Evolutionary conservation across 2,113 vertebrate species (phyloP).

Genomic region (Hemicordylus capensis): DNA sequence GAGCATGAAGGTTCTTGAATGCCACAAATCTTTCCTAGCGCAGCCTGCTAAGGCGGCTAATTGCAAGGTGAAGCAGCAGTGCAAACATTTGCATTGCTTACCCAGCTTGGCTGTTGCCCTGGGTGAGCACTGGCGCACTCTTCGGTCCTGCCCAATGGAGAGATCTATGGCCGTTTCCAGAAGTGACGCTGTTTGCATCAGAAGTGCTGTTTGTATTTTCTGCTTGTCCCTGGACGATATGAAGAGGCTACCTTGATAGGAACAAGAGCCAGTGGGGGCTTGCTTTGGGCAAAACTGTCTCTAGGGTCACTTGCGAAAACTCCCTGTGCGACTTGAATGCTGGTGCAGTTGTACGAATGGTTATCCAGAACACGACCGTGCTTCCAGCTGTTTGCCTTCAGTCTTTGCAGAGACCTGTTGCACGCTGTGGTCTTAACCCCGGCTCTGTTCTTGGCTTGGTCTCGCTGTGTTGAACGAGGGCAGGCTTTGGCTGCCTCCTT

Average conservation of each 20-base stretch:
- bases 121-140: not conserved
- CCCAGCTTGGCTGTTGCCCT: not conserved
- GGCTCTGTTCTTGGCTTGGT: too few relatives aligned
- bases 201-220: not conserved
- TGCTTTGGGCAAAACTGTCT: not conserved
- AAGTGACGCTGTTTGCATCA: too few relatives aligned
- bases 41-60: not conserved
- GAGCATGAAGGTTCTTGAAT: not conserved
- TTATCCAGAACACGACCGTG: not conserved
- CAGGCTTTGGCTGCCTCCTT: slow-evolving; percentile 32
- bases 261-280: too few relatives aligned
- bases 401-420: not conserved
- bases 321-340: not conserved
- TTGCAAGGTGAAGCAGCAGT: too few relatives aligned
- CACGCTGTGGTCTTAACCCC: not conserved
- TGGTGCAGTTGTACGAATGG: not conserved
- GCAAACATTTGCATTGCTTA: too few relatives aligned
- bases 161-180: not conserved
- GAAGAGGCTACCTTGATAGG: not conserved
- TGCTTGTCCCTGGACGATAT: not conserved
- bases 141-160: not conserved
- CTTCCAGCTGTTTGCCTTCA: not conserved
- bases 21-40: not conserved
- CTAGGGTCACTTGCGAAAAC: not conserved
- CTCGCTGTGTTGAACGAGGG: not conserved